Base-by-base conservation (phyloP, 2,888 invertebrate species). In the Strigamia transsilvanica region DNA sequence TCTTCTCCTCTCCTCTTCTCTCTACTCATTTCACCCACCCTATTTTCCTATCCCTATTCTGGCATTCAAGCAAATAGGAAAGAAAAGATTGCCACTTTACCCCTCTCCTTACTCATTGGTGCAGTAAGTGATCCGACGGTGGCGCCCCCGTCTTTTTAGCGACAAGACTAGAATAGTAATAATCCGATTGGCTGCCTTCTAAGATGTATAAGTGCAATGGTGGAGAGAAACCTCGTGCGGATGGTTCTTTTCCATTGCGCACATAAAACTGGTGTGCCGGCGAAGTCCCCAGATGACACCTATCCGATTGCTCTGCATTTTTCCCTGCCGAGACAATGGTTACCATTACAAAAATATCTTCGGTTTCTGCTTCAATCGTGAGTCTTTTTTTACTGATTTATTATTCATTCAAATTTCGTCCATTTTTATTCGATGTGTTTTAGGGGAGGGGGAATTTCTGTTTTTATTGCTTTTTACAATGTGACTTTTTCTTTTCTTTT, bases 31-130 rank as follows among this genome's bases (percentile, higher is more conserved):
- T 56, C 18, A 56, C 56, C 56, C 56, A 56, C 56, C 56, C 56
- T 56, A 56, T 56, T 56, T 56, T 18, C 12, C 73, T 73, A 73
- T 73, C 73, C 73, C 27, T 73, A 73, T 27, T 73, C 73, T 73
- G 73, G 73, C 73, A 73, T 73, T 73, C 73, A 73, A 73, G 73
- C 73, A 73, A 73, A 73, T 73, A 73, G 73, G 73, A 73, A 73
- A 73, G 73, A 73, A 73, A 73, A 73, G 73, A 73, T 73, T 73
- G 73, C 73, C 73, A 73, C 73, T 73, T 73, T 73, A 73, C 73
- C 73, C 73, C 73, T 73, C 73, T 73, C 73, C 73, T 73, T 73
- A 73, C 73, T 73, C 73, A 73, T 73, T 73, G 73, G 73, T 73
- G 73, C 73, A 73, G 73, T 73, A 73, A 73, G 73, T 73, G 73